Evolutionary conservation across 2,888 invertebrate genomes (phyloP), one percentile per base, ranked within the genome.

Genomic region (Poecilobothrus nobilitatus): DNA sequence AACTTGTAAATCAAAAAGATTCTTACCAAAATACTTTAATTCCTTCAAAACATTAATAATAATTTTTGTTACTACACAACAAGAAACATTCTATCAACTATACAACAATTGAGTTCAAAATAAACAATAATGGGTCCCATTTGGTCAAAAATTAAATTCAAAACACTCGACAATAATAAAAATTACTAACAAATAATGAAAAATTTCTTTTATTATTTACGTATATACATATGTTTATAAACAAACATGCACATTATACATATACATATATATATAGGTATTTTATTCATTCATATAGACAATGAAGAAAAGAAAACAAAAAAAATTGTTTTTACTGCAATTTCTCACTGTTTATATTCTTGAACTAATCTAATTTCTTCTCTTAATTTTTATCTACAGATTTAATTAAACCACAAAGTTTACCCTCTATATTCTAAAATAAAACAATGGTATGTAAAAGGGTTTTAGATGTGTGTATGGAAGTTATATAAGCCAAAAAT

Each of bases 51-150:
- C 53, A 53, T 18, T 53, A 18, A 53, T n/a, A 18, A 53, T 53
- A 18, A n/a, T n/a, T n/a, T n/a, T n/a, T n/a, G n/a, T n/a, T n/a
- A 10, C 44, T 15, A 3, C 44, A 44, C 3, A n/a, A n/a, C n/a
- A n/a, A n/a, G n/a, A n/a, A n/a, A 41, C 53, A 6, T 18, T 18
- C 53, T 53, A 18, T 44, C 1, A 37, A 37, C 8, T 37, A 10
- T 7, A 37, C n/a, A 15, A n/a, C 53, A 53, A 53, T 53, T 53
- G 53, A 53, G 7, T 53, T 53, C 53, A 53, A 2, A 53, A 53
- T 53, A 53, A 53, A 53, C 53, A 53, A 53, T n/a, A 53, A 53
- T 53, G 53, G 53, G 53, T 53, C 53, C 53, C 53, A 53, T 53
- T 53, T 53, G 53, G 53, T 53, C 15, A 53, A 53, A 53, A 18